phyloP scores from a whole-genome alignment of 2,113 vertebrate genomes.

The Lycaon pictus region DNA sequence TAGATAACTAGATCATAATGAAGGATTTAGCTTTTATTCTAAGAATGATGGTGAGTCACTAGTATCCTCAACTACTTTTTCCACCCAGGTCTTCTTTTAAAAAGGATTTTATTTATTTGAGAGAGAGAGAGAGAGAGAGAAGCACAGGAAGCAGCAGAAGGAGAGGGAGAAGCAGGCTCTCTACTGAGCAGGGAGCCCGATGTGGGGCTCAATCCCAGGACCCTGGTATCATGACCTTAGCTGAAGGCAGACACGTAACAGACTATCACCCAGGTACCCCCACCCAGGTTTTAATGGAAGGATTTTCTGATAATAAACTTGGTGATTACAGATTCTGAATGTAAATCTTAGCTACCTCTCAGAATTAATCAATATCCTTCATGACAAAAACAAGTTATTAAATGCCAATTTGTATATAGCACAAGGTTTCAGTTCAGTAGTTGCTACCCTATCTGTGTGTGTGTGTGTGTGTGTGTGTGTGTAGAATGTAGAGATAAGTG shows the following conservation, averaged over 20 bases:
- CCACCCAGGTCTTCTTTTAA: background rate
- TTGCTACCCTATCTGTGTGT: background rate
- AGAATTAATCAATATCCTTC: conserved; percentile 12
- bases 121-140: too few species aligned
- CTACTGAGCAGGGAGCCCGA: too few species aligned
- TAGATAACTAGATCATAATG: conserved; percentile 16
- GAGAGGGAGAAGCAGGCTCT: too few species aligned
- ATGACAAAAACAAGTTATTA: conserved; percentile 8
- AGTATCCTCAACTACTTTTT: background rate
- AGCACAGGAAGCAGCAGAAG: too few species aligned
- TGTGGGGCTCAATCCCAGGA: too few species aligned
- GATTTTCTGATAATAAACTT: conserved; percentile 48
- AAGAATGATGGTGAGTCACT: background rate
- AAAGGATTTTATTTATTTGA: too few species aligned
- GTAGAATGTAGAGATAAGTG: background rate
- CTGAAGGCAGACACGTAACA: too few species aligned
- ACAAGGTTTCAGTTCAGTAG: background rate
- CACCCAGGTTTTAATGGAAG: background rate
- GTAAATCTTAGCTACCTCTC: conserved; percentile 23
- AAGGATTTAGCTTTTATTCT: background rate
- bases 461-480: background rate
- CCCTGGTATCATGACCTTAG: too few species aligned
- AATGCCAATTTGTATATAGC: background rate
- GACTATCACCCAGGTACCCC: too few species aligned
- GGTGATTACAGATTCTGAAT: background rate